Evolutionary conservation across 2,113 vertebrate species (phyloP), one percentile per base, ranked within the genome.

Genomic region (Lophotis ruficrista): DNA sequence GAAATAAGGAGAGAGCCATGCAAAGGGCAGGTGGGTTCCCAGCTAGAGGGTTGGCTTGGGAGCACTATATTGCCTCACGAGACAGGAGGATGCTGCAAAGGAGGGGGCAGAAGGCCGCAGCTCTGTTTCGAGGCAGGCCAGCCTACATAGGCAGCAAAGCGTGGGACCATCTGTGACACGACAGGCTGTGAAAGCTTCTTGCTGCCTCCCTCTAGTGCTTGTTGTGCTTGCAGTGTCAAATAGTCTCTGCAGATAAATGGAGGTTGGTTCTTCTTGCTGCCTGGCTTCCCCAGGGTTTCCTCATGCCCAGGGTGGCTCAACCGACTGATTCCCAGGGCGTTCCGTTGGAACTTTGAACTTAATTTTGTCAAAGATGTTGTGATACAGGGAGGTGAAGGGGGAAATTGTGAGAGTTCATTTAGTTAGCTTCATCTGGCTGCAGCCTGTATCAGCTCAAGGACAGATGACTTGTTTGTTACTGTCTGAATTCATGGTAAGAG

Each of bases 21-120:
- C 43, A 48, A 14, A 51, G 35, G 51, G 54, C 48, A 19, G 54
- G 37, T n/a, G 53, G 21, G 23, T 90, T 31, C 54, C 41, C n/a
- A 53, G 53, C 25, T 8, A 33, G 43, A 48, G 47, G 56, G 6
- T 8, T 60, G 30, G 7, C 38, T 90, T 72, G 45, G 71, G 38
- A n/a, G 21, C 4, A 1, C 25, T 64, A 0, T 28, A 4, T 22
- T 50, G n/a, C 35, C 16, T 78, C 15, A 5, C 0, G 4, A 58
- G 73, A 10, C 28, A 5, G 41, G 37, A 80, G 37, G 43, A 2
- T 87, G 47, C 69, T 87, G 18, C 31, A 31, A 64, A 83, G 27
- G 24, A 10, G 16, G 35, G 41, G 48, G 18, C 38, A 76, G 33
- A 19, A 48, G 68, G 58, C 47, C 0, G 23, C 25, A n/a, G 41